Conservation (phyloP, 2,888 invertebrate genomes). For the Siphonodentalium dalli region DNA sequence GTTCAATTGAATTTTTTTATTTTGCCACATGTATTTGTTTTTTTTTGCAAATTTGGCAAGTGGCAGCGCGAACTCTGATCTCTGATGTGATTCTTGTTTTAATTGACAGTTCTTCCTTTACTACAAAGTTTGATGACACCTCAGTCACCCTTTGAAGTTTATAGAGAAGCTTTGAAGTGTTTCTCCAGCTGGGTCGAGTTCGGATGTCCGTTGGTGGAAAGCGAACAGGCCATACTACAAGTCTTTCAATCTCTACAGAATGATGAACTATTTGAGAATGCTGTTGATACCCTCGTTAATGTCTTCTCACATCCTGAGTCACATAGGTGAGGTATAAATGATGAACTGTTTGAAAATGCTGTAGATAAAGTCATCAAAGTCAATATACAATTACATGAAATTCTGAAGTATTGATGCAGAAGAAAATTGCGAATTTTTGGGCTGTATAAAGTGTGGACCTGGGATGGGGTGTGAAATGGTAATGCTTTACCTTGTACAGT, state of each 20-base stretch:
- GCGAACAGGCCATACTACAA: conserved; percentile 56
- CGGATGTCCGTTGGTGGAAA: conserved; percentile 67
- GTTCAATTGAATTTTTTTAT: no score
- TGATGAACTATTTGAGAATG: conserved; percentile 69
- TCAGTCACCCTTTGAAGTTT: conserved; percentile 40
- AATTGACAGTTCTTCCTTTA: conserved; percentile 56
- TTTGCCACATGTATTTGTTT: no score
- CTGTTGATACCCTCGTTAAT: conserved; percentile 72
- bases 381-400: no score
- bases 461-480: background rate
- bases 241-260: conserved; percentile 59
- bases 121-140: conserved; percentile 50
- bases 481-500: no score
- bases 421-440: background rate
- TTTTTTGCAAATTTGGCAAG: no score
- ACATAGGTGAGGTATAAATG: conserved; percentile 67
- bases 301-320: conserved; percentile 73
- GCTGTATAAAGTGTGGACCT: background rate
- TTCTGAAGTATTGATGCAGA: conserved; percentile 2
- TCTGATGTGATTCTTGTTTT: no score
- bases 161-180: conserved; percentile 60
- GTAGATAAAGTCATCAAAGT: conserved; percentile 72
- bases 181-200: conserved; percentile 72
- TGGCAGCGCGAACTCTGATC: no score
- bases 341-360: conserved; percentile 70